Percentiles rank a stretch among this genome's conserved stretches.
Evolutionary conservation across 2,888 invertebrate genomes (phyloP).

Genomic region (Eupithecia inturbata): DNA sequence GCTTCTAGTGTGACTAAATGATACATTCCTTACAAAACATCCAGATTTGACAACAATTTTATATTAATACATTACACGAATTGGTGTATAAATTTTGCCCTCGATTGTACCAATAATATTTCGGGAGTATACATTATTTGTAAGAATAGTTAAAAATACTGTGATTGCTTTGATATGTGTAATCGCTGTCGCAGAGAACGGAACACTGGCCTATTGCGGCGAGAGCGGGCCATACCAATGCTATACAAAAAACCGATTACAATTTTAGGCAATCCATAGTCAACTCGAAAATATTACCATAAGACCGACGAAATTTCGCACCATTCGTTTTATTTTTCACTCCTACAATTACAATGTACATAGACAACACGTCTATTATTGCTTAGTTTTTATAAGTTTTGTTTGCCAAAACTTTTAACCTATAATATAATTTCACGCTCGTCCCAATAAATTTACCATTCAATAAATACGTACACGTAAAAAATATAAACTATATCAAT

Average conservation of each 20-base stretch:
- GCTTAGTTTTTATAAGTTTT: slow-evolving; percentile 82
- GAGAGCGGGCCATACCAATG: slow-evolving; percentile 75
- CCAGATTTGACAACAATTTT: slow-evolving; percentile 49
- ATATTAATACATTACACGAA: slow-evolving; percentile 51
- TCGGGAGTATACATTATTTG: slow-evolving; percentile 40
- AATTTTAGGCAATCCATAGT: slow-evolving; percentile 76
- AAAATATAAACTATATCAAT: slow-evolving; percentile 85
- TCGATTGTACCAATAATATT: slow-evolving; percentile 43
- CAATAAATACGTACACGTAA: slow-evolving; percentile 85
- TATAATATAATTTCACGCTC: slow-evolving; percentile 83
- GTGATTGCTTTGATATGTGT: slow-evolving; percentile 79
- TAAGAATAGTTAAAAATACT: slow-evolving; percentile 53
- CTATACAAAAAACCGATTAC: slow-evolving; percentile 73
- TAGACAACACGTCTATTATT: slow-evolving; percentile 82
- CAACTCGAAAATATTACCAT: slow-evolving; percentile 66
- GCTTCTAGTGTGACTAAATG: slow-evolving; percentile 79
- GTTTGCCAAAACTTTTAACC: slow-evolving; percentile 79
- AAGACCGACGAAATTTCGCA: slow-evolving; percentile 80
- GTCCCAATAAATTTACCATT: slow-evolving; percentile 84
- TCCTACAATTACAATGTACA: slow-evolving; percentile 81
- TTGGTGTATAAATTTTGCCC: slow-evolving; percentile 58
- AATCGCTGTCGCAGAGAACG: slow-evolving; percentile 61
- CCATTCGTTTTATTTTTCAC: slow-evolving; percentile 78
- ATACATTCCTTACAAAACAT: slow-evolving; percentile 67
- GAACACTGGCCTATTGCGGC: slow-evolving; percentile 61